Conservation (phyloP, 1,140 invertebrate species). For the Philaenus spumarius region DNA sequence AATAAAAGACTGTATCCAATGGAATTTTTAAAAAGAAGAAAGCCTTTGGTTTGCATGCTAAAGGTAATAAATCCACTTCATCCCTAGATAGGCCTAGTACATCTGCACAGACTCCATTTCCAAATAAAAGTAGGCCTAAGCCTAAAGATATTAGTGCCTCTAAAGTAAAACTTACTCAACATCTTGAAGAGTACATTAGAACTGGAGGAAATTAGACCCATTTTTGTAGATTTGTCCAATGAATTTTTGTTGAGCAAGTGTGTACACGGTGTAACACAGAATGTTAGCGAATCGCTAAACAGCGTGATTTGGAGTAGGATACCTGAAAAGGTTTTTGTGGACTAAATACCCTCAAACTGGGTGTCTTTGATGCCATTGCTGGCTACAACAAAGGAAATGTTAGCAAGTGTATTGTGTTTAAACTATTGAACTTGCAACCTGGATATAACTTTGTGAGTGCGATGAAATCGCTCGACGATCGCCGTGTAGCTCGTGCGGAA, state of each 20-base stretch:
- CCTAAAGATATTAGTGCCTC: slow-evolving; percentile 3
- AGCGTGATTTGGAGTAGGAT: not conserved
- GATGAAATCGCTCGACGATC: not conserved
- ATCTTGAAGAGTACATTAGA: not conserved
- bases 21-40: too few relatives aligned
- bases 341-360: slow-evolving; percentile 3
- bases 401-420: not conserved
- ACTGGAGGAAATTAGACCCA: not conserved
- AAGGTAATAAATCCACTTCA: too few relatives aligned
- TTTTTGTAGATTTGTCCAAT: not conserved
- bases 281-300: not conserved
- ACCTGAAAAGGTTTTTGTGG: slow-evolving; percentile 8
- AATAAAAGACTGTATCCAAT: too few relatives aligned
- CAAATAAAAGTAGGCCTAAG: too few relatives aligned
- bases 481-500: not conserved
- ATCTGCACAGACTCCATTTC: too few relatives aligned
- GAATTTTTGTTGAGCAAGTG: not conserved
- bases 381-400: slow-evolving; percentile 9
- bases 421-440: not conserved
- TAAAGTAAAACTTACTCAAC: slow-evolving; percentile 5
- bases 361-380: slow-evolving; percentile 13
- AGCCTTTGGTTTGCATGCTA: too few relatives aligned
- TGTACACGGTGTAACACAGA: not conserved
- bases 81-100: too few relatives aligned
- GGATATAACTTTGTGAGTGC: not conserved